Conservation (phyloP, 2,113 vertebrate species). For the Meleagris gallopavo region DNA sequence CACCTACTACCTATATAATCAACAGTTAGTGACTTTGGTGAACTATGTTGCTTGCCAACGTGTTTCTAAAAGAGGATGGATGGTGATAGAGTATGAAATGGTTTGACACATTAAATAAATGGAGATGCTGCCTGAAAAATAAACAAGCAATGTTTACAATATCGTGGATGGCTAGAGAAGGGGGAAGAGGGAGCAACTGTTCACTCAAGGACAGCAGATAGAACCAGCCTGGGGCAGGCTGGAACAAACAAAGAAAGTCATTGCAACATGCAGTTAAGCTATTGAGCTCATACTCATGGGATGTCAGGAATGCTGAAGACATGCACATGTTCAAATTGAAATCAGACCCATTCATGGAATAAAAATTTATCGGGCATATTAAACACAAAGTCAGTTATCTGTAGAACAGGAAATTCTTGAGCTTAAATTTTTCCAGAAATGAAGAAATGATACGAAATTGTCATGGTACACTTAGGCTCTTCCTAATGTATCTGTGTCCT, state of each 20-base stretch:
- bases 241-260: not conserved
- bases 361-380: not conserved
- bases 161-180: not conserved
- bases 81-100: not conserved
- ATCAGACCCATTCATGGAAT: not conserved
- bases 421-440: not conserved
- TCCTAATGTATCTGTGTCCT: not conserved
- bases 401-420: not conserved
- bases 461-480: not conserved
- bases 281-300: rapidly evolving
- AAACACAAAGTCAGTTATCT: not conserved
- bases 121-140: not conserved
- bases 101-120: not conserved
- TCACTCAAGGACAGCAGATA: not conserved
- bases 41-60: not conserved
- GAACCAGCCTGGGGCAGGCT: not conserved
- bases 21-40: not conserved
- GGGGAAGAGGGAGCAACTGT: not conserved
- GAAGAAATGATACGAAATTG: not conserved
- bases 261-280: not conserved
- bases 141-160: not conserved
- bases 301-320: not conserved
- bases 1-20: not conserved
- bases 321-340: not conserved
- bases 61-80: not conserved